Percentiles rank a stretch among this genome's conserved stretches.
Evolutionary conservation across 1,140 invertebrate species (phyloP).

Genomic region (Nasonia vitripennis): DNA sequence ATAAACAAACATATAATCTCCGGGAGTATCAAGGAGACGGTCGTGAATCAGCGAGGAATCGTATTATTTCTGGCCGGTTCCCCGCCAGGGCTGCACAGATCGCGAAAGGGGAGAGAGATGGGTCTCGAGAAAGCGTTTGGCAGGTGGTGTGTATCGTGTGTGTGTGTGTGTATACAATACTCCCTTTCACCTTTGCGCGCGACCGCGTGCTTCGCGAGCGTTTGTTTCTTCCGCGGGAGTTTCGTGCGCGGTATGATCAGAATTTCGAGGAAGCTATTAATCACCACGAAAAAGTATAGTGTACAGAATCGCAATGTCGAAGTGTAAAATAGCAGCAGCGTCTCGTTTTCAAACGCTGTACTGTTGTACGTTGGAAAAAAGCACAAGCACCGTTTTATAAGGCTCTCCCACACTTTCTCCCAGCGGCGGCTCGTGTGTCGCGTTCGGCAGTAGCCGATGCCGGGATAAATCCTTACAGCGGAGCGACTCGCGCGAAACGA

Average conservation of each 20-base stretch:
- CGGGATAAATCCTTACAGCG: not conserved
- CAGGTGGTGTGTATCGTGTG: not conserved
- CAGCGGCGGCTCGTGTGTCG: not conserved
- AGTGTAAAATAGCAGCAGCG: too few relatives aligned
- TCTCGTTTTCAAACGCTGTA: too few relatives aligned
- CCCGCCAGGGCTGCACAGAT: not conserved
- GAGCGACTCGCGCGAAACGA: not conserved
- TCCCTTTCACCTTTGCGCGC: not conserved
- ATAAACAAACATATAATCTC: constrained; percentile 49
- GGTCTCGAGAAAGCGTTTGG: not conserved
- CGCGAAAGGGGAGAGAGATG: constrained; percentile 2
- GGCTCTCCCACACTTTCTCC: not conserved
- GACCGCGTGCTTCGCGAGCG: too few relatives aligned
- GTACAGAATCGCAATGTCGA: too few relatives aligned
- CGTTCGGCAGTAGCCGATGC: not conserved
- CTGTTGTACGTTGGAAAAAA: not conserved
- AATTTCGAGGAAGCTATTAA: too few relatives aligned
- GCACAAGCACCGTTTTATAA: not conserved
- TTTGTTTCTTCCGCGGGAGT: too few relatives aligned
- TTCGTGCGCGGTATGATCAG: too few relatives aligned
- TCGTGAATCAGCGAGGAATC: constrained; percentile 38
- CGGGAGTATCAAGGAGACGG: constrained; percentile 17
- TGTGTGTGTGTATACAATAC: not conserved
- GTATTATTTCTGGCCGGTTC: constrained; percentile 29
- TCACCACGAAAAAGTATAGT: too few relatives aligned